Base-by-base conservation (phyloP, 1,140 invertebrate genomes). In the Papilio glaucus region DNA sequence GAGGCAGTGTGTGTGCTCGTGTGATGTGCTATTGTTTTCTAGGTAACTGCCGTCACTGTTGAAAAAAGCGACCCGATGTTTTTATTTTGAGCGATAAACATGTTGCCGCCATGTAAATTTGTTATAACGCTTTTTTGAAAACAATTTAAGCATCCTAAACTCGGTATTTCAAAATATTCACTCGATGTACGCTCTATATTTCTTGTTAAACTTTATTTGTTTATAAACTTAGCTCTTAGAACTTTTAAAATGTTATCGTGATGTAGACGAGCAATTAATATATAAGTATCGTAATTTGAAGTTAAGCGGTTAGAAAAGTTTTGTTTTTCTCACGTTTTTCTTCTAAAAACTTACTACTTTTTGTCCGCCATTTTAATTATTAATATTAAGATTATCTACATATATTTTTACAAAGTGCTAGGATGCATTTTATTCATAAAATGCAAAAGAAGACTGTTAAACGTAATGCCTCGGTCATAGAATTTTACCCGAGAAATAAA, bases 11-110 rank as follows among this genome's bases (percentile, higher is more conserved):
- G 85, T 92, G 90, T 91, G 86, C 79, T 91, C 88, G 89, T 92
- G 90, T 88, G 85, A 92, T 92, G 90, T 92, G 90, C 89, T 87
- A 89, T 92, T 92, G 88, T 92, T 92, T 90, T 91, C 85, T 92
- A 92, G 89, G 90, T 92, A 92, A 92, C 75, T 82, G 83, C 81
- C 77, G 82, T 81, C 80, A 76, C 83, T 89, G 74, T 85, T 80
- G 70, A 79, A 85, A 86, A 85, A 87, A 81, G 88, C 85, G 79
- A 74, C 79, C 80, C 85, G 80, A 86, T 83, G 78, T 83, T 78
- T 73, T 75, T 68, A 53, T 69, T 53, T 69, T 69, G 9, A 26
- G 21, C 26, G 12, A 49, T 33, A 49, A 49, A 69, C 67, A 49
- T 49, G 29, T 69, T 69, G 3, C 7, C 42, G 45, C 67, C 42